Evolutionary conservation across 1,140 invertebrate genomes (phyloP).

Genomic region (Hesperophylax magnus): DNA sequence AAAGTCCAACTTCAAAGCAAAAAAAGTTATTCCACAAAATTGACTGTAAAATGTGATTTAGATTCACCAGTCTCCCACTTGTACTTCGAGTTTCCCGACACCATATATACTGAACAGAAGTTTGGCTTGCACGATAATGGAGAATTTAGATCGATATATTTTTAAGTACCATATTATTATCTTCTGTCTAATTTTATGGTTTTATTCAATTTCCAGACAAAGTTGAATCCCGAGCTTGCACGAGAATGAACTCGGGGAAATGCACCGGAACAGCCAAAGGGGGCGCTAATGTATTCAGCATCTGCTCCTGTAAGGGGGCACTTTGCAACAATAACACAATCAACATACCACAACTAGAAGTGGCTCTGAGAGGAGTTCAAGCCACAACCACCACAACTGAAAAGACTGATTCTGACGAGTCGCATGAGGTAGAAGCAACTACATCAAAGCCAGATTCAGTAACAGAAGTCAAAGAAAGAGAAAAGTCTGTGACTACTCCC

Average conservation of each 20-base stretch:
- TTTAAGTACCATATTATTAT: too few relatives aligned
- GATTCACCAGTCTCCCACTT: too few relatives aligned
- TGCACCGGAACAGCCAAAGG: constrained; percentile 68
- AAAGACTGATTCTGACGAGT: neutral
- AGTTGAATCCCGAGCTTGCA: constrained; percentile 66
- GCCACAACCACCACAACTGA: constrained; percentile 2
- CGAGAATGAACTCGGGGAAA: constrained; percentile 67
- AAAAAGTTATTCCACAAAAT: too few relatives aligned
- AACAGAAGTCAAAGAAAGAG: neutral
- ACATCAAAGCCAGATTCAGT: constrained; percentile 4
- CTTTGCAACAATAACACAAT: constrained; percentile 67
- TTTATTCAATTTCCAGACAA: neutral
- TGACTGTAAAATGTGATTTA: too few relatives aligned
- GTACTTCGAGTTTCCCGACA: too few relatives aligned
- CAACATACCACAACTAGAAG: neutral
- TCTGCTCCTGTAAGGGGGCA: constrained; percentile 69
- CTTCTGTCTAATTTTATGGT: neutral
- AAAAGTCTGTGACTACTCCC: neutral
- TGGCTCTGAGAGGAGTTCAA: neutral
- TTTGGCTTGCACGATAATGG: too few relatives aligned
- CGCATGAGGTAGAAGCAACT: constrained; percentile 5
- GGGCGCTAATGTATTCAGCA: constrained; percentile 66
- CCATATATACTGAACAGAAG: too few relatives aligned
- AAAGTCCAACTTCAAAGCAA: too few relatives aligned
- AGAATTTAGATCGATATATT: too few relatives aligned